Base-by-base conservation (phyloP, 2,113 vertebrate species). In the Thalassoma bifasciatum region DNA sequence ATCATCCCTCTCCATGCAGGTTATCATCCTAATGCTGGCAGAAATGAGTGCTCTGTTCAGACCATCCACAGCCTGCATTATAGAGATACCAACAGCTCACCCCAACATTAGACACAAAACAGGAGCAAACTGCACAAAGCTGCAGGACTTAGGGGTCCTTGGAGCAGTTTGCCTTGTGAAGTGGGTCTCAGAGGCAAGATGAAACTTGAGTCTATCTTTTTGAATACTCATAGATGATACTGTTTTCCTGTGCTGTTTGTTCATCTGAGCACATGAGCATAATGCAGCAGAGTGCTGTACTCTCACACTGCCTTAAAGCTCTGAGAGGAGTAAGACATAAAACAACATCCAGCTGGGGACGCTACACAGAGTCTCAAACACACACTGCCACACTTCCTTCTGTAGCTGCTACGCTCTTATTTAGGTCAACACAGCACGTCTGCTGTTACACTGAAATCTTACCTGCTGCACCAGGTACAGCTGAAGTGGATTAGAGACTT, bases 401-500 rank as follows among this genome's bases (percentile, higher is more conserved):
- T 42, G 14, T 23, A 42, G 58, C 38, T 22, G 56, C 16, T 23
- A 11, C 26, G 19, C 19, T 12, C 8, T 37, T 12, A 26, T 57
- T 57, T 23, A 37, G 40, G 26, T 73, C 16, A 46, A 54, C 34
- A 23, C 17, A 1, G 30, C 23, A 10, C 12, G 21, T 30, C 36
- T 44, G 37, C 46, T 59, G 58, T 66, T 40, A 40, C 30, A 44
- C 37, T n/a, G 46, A 36, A n/a, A 50, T 22, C n/a, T 26, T 16
- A n/a, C 40, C 19, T n/a, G 9, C 51, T 46, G 30, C 13, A 37
- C 6, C 46, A 38, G 36, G 62, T 40, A 44, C 21, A 30, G 9
- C 34, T 59, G 2, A 1, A 53, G 57, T 52, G 21, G 47, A 56
- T 38, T 49, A 49, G 46, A 49, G 46, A 63, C 58, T 69, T 63